Percentiles rank a stretch among this genome's conserved stretches.
Evolutionary conservation across 2,113 vertebrate genomes (phyloP).

Genomic region (Peromyscus californicus): DNA sequence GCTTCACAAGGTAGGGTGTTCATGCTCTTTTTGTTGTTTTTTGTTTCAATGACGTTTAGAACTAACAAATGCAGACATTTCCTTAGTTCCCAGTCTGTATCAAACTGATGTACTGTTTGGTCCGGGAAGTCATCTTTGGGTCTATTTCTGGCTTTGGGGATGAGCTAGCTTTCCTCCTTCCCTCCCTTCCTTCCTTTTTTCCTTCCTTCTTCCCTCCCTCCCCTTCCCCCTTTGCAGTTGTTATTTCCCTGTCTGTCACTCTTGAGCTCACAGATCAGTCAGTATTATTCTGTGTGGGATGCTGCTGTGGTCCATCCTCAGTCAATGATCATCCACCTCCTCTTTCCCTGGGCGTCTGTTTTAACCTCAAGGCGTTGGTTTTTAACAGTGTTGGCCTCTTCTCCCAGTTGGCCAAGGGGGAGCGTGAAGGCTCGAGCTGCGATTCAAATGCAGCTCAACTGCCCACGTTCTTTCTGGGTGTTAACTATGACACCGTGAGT

Average conservation of each 20-base stretch:
- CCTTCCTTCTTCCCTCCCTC: fast-evolving
- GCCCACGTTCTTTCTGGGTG: conserved; percentile 88
- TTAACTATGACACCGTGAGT: conserved; percentile 70
- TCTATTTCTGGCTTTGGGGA: neutral
- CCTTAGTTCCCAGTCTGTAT: neutral
- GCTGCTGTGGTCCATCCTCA: conserved; percentile 61
- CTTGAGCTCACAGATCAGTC: conserved; percentile 76
- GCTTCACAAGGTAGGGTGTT: no score
- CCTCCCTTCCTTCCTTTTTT: fast-evolving
- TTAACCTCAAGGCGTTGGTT: conserved; percentile 90
- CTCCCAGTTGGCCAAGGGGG: conserved; percentile 89
- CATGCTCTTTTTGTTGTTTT: neutral
- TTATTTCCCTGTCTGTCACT: neutral
- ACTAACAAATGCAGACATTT: conserved; percentile 47
- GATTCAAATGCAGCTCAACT: conserved; percentile 90
- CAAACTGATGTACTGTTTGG: neutral
- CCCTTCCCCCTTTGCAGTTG: neutral
- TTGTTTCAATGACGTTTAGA: conserved; percentile 80
- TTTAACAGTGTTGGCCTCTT: conserved; percentile 89
- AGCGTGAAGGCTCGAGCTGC: conserved; percentile 89
- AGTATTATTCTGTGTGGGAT: conserved; percentile 73
- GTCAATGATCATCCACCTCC: conserved; percentile 76
- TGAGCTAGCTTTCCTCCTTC: neutral
- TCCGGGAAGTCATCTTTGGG: neutral
- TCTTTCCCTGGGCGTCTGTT: conserved; percentile 83